These are phyloP conservation scores for Ephialtes manifestator DNA, from an alignment of 2,888 invertebrate species.

Conservation along the genomic window DNA sequence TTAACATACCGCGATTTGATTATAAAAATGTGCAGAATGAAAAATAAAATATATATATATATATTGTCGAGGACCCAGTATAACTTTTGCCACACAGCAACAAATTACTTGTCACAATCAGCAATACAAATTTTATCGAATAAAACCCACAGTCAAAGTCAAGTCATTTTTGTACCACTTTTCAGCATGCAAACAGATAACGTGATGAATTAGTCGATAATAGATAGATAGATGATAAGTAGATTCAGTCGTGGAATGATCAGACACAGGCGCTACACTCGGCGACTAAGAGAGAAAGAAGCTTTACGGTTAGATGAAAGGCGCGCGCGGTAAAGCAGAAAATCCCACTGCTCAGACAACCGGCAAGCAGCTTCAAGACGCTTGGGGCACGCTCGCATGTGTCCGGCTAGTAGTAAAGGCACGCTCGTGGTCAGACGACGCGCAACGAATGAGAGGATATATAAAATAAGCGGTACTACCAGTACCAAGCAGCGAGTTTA, in stretches of 20 bases:
- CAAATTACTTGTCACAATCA: no score
- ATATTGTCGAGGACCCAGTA: no score
- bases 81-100: no score
- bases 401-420: constrained; percentile 52
- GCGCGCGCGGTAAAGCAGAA: constrained; percentile 44
- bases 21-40: no score
- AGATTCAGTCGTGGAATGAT: constrained; percentile 37
- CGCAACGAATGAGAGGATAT: constrained; percentile 45
- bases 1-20: no score
- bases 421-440: constrained; percentile 54
- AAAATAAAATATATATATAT: no score
- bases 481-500: constrained; percentile 34
- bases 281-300: neutral
- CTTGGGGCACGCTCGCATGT: neutral
- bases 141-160: no score
- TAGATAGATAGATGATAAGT: neutral
- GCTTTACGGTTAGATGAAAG: constrained; percentile 1
- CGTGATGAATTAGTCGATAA: neutral
- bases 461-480: constrained; percentile 54
- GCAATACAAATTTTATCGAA: no score
- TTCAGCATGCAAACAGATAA: neutral
- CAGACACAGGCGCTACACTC: constrained; percentile 24
- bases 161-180: no score
- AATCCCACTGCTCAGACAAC: constrained; percentile 39
- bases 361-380: neutral